phyloP scores from a whole-genome alignment of 2,113 vertebrate species.

The Labeo catla region DNA sequence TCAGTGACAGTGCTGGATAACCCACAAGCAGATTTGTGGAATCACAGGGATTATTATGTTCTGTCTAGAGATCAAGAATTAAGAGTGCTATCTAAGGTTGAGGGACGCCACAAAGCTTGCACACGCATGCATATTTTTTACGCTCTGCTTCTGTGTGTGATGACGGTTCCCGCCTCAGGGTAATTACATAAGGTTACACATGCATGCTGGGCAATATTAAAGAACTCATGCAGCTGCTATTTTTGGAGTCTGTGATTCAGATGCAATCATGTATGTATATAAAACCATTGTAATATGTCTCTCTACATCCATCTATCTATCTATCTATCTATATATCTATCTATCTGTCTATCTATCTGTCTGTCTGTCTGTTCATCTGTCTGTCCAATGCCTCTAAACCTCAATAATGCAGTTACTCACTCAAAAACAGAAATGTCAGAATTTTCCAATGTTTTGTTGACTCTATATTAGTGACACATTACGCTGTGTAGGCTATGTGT shows the following conservation, averaged over 20 bases:
- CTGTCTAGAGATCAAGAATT: constrained; percentile 49
- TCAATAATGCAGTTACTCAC: not conserved
- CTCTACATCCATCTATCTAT: constrained; percentile 6
- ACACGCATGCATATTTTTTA: constrained; percentile 67
- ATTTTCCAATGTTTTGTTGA: not conserved
- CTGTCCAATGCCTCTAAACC: not conserved
- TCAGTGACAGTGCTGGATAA: constrained; percentile 35
- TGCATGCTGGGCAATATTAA: constrained; percentile 50
- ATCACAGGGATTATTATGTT: constrained; percentile 57
- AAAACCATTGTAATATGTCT: not conserved
- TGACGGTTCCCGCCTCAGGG: constrained; percentile 66
- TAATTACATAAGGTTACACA: constrained; percentile 63
- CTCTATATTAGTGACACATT: not conserved
- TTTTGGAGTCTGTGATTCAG: constrained; percentile 33
- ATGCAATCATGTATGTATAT: constrained; percentile 18
- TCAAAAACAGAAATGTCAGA: not conserved
- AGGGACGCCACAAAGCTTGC: constrained; percentile 54
- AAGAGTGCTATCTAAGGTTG: constrained; percentile 56
- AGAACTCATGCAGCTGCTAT: constrained; percentile 17
- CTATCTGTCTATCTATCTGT: not conserved
- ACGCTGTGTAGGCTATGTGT: not conserved
- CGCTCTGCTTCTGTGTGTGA: constrained; percentile 58
- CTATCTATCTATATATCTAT: not conserved
- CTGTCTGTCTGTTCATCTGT: not conserved
- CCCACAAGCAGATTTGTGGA: constrained; percentile 51